These are phyloP conservation scores for Metacarcinus magister DNA, from an alignment of 2,888 invertebrate species.

Conservation along the genomic window DNA sequence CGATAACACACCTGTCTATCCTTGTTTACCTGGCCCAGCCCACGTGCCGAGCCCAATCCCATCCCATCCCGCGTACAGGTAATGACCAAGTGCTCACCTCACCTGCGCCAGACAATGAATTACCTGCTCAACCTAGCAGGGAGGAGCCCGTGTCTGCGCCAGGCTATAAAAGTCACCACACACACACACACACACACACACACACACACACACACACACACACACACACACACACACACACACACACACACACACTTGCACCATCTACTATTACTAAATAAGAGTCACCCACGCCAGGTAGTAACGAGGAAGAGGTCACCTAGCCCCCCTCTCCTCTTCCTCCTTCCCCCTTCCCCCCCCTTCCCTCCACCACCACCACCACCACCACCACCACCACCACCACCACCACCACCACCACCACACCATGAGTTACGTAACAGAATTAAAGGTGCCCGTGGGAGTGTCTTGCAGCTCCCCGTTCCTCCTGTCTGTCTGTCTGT, in stretches of 20 bases:
- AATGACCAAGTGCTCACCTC: not conserved
- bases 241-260: not conserved
- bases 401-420: constrained; percentile 48
- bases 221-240: constrained; percentile 26
- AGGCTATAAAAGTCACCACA: constrained; percentile 13
- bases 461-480: not conserved
- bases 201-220: not conserved
- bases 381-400: not conserved
- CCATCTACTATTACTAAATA: not conserved
- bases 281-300: not conserved
- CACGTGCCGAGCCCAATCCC: not conserved
- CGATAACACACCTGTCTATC: not conserved
- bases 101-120: not conserved
- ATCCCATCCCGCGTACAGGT: not conserved
- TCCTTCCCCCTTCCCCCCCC: not conserved
- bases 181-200: not conserved
- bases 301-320: not conserved
- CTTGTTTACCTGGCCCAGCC: not conserved
- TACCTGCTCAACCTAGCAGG: not conserved
- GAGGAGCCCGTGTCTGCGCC: not conserved
- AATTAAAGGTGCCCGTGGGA: not conserved
- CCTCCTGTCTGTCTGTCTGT: not conserved
- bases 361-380: not conserved
- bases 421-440: not conserved
- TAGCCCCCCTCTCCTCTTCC: not conserved